Base-by-base conservation (phyloP, 2,888 invertebrate genomes). In the Oscheius sp. region DNA sequence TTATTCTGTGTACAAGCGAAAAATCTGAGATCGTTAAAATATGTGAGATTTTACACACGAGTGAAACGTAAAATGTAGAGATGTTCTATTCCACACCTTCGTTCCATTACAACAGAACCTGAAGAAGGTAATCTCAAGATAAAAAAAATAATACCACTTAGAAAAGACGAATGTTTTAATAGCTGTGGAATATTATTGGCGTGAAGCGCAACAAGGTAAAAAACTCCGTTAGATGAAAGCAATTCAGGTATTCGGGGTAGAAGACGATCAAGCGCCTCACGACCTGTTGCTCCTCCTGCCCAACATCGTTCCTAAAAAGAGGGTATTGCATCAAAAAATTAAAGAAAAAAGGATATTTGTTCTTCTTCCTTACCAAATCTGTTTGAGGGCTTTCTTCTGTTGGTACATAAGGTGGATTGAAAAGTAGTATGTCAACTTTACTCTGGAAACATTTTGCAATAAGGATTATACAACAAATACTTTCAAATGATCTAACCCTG, bases 321-420 rank as follows among this genome's bases (percentile, higher is more conserved):
- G 2, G 1, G 2, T 14, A 14, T 44, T 45, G 45, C 44, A 6
- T 26, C 26, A 6, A 51, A 26, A 51, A 32, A 24, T 14, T 45
- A 38, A 2, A 45, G n/a, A n/a, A n/a, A n/a, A n/a, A n/a, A 1
- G 51, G 12, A 51, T 51, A 51, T 20, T 28, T 20, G 28, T 20
- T 51, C n/a, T 1, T 14, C 5, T n/a, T n/a, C n/a, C 56, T 5
- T 45, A 70, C 71, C 38, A 74, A 67, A 61, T 77, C 72, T 2
- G 67, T 59, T 14, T 41, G 38, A 8, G 77, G 77, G 30, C 72
- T 72, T n/a, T 81, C 71, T 64, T 83, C 82, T 1, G 84, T 83
- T 0, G 93, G 92, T 44, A 98, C 97, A 89, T 99, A 99, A 0
- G 98, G 98, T 1, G 98, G 97, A 90, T 98, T 98, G 85, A 96